Evolutionary conservation across 2,888 invertebrate species (phyloP).

Genomic region (Scaptomyza reducta): DNA sequence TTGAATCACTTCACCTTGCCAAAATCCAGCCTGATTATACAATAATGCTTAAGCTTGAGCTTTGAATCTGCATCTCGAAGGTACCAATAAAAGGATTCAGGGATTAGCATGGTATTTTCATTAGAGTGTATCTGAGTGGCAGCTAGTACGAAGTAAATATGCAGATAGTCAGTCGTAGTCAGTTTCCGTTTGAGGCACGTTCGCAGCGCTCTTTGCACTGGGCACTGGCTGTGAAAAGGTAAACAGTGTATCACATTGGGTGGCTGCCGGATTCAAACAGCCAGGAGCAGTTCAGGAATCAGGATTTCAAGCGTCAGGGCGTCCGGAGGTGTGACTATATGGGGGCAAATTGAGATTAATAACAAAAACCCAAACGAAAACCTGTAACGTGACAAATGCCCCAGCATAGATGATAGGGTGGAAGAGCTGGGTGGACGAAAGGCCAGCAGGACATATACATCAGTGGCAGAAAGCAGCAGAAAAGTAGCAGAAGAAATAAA

Average conservation of each 20-base stretch:
- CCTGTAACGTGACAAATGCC: slow-evolving; percentile 72
- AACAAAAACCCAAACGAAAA: slow-evolving; percentile 62
- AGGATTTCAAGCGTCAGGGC: slow-evolving; percentile 18
- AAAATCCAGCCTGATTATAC: slow-evolving; percentile 1
- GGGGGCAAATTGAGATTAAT: slow-evolving; percentile 71
- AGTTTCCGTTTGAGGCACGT: slow-evolving; percentile 42
- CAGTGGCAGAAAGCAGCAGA: slow-evolving; percentile 8
- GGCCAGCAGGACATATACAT: slow-evolving; percentile 6
- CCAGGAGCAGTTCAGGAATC: slow-evolving; percentile 25
- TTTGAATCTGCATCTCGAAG: neutral
- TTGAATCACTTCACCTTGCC: neutral
- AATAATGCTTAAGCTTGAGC: slow-evolving; percentile 15
- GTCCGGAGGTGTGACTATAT: slow-evolving; percentile 36
- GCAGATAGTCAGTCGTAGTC: slow-evolving; percentile 10
- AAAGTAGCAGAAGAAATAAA: slow-evolving; percentile 8
- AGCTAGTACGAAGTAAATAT: slow-evolving; percentile 25
- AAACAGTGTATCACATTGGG: slow-evolving; percentile 44
- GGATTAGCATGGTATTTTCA: slow-evolving; percentile 46
- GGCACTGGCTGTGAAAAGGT: slow-evolving; percentile 39
- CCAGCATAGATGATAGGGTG: slow-evolving; percentile 22
- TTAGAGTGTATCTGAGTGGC: slow-evolving; percentile 49
- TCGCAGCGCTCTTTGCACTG: slow-evolving; percentile 47
- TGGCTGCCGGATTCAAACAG: slow-evolving; percentile 2
- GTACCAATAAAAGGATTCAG: slow-evolving; percentile 38
- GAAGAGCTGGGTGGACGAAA: neutral